Percentiles rank a stretch among this genome's conserved stretches.
Evolutionary conservation across 2,113 vertebrate species (phyloP).

Genomic region (Cebidichthys violaceus): DNA sequence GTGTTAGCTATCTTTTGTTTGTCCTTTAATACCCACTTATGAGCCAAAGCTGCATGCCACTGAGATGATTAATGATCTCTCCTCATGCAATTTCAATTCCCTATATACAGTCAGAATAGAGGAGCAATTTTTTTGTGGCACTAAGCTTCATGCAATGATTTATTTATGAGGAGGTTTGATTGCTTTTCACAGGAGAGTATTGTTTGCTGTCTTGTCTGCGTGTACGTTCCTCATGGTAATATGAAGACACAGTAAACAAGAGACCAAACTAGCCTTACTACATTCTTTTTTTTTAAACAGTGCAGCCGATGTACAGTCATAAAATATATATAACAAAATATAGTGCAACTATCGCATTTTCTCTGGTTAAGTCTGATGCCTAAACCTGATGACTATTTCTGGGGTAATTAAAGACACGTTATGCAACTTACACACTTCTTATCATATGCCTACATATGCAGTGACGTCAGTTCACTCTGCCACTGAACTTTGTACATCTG

Average conservation of each 20-base stretch:
- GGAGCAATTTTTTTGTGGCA: neutral
- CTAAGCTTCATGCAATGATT: neutral
- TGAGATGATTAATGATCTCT: conserved; percentile 20
- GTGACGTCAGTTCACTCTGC: conserved; percentile 6
- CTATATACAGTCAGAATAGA: neutral
- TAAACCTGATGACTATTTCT: conserved; percentile 37
- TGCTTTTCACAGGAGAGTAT: conserved; percentile 19
- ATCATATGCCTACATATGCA: conserved; percentile 41
- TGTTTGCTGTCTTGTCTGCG: neutral
- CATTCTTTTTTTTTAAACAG: conserved; percentile 20
- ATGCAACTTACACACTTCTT: conserved; percentile 47
- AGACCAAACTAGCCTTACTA: conserved; percentile 23
- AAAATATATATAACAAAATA: neutral
- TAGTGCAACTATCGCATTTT: conserved; percentile 32
- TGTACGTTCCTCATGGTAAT: neutral
- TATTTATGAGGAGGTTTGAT: conserved; percentile 27
- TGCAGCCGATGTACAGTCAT: conserved; percentile 24
- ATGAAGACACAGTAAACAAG: conserved; percentile 29
- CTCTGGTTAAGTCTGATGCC: conserved; percentile 7
- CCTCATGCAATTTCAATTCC: conserved; percentile 25
- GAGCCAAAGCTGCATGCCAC: neutral
- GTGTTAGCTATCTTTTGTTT: conserved; percentile 22
- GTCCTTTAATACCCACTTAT: conserved; percentile 14
- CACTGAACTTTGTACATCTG: conserved; percentile 57
- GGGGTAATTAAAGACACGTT: conserved; percentile 55